phyloP scores from a whole-genome alignment of 2,888 invertebrate genomes.

The Osedax fenrisi region DNA sequence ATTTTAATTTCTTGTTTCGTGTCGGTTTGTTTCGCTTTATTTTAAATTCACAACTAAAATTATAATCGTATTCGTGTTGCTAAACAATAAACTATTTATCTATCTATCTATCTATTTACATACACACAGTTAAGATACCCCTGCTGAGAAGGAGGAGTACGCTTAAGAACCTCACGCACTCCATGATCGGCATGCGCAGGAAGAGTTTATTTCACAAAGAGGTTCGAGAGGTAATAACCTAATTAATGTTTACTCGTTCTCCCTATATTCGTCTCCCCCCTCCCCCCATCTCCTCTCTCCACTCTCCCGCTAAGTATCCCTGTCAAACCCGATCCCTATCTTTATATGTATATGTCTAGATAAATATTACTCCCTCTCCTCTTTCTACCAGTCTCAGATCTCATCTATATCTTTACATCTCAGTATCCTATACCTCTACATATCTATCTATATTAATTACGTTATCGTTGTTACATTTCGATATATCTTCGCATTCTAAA shows the following conservation, averaged over 20 bases:
- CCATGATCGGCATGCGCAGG: conserved; percentile 22
- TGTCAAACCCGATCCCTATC: background rate
- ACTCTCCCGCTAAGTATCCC: background rate
- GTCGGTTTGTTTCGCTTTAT: no score
- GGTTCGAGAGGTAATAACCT: conserved; percentile 14
- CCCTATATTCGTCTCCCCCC: background rate
- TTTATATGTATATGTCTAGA: no score
- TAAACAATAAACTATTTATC: no score
- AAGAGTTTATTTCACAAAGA: conserved; percentile 18
- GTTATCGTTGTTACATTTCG: no score
- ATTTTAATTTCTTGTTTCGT: no score
- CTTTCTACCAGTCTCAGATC: background rate
- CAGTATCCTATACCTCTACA: no score
- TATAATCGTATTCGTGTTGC: no score
- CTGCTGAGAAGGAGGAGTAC: conserved; percentile 5
- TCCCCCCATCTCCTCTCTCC: background rate
- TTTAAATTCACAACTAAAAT: no score
- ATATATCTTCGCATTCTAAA: no score
- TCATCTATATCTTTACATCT: no score
- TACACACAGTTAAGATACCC: background rate
- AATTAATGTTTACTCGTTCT: background rate
- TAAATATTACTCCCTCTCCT: background rate
- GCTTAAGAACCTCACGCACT: background rate
- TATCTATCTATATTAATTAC: no score
- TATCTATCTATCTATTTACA: no score